phyloP scores from a whole-genome alignment of 1,140 invertebrate genomes.

The Asobara japonica region DNA sequence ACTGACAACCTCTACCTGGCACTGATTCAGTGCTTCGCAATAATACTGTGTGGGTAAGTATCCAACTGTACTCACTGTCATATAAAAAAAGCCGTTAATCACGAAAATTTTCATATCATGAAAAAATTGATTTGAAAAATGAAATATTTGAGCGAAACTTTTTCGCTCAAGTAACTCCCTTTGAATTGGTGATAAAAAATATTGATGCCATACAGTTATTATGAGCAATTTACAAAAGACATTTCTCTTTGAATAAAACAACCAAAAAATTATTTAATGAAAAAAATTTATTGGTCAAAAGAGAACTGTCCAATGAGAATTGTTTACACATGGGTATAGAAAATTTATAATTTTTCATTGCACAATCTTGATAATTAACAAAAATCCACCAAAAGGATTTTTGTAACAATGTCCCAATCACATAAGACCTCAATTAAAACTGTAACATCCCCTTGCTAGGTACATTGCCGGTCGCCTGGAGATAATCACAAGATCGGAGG shows the following conservation, averaged over 20 bases:
- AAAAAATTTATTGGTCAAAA: too few relatives aligned
- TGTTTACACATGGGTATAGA: too few relatives aligned
- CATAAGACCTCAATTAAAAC: slow-evolving; percentile 28
- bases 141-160: too few relatives aligned
- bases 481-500: slow-evolving; percentile 84
- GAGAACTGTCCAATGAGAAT: too few relatives aligned
- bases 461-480: slow-evolving; percentile 89
- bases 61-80: slow-evolving; percentile 1
- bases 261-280: too few relatives aligned
- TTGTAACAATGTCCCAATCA: neutral
- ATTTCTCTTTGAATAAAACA: too few relatives aligned
- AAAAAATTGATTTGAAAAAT: neutral
- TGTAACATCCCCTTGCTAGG: slow-evolving; percentile 69
- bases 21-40: slow-evolving; percentile 88
- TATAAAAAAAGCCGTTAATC: slow-evolving; percentile 2
- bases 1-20: slow-evolving; percentile 90
- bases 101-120: neutral
- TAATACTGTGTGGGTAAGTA: slow-evolving; percentile 87
- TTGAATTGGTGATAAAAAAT: too few relatives aligned
- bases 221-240: too few relatives aligned
- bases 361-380: slow-evolving; percentile 6
- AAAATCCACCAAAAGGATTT: neutral
- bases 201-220: too few relatives aligned
- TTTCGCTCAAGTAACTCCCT: too few relatives aligned
- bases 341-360: slow-evolving; percentile 20